Evolutionary conservation across 2,113 vertebrate species (phyloP), one percentile per base, ranked within the genome.

Genomic region (Chaenogobius annularis): DNA sequence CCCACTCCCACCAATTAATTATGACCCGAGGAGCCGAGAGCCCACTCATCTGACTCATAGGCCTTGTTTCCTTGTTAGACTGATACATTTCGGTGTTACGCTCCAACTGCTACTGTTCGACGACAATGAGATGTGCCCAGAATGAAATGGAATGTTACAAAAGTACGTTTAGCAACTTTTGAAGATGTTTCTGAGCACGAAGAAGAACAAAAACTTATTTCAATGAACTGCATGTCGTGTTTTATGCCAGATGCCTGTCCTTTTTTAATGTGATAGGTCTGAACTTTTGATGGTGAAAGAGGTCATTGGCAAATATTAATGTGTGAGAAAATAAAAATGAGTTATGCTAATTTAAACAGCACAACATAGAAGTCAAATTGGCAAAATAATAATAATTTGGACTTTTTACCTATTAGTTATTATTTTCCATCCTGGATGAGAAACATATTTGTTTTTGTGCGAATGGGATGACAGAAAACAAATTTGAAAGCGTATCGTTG

Each of bases 1-100:
- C 73, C 77, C 72, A 65, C 79, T 73, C 69, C 80, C 52, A 84
- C 85, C 83, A 85, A 83, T 87, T 87, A 89, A 87, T 79, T 74
- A 82, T 74, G 75, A 87, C 70, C 77, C 68, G 71, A 66, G 75
- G 84, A 82, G 37, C 66, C 80, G 5, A 69, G 64, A 86, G 73
- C 50, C 72, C 68, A 68, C 75, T 74, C 48, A 59, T 69, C 65
- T 78, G 80, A 84, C 47, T 76, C 70, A 22, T 46, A 37, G 61
- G 64, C 80, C 69, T 50, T 68, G 35, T 73, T 73, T 73, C 67
- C 70, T 72, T 69, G 73, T 72, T 84, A 74, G 12, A 64, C 50
- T 65, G 50, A 75, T 46, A n/a, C 26, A 71, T 77, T 17, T 65
- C 12, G 37, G 20, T 52, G 56, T 66, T 54, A 64, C 54, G 55